phyloP scores from a whole-genome alignment of 2,113 vertebrate species.

The Onychostruthus taczanowskii region DNA sequence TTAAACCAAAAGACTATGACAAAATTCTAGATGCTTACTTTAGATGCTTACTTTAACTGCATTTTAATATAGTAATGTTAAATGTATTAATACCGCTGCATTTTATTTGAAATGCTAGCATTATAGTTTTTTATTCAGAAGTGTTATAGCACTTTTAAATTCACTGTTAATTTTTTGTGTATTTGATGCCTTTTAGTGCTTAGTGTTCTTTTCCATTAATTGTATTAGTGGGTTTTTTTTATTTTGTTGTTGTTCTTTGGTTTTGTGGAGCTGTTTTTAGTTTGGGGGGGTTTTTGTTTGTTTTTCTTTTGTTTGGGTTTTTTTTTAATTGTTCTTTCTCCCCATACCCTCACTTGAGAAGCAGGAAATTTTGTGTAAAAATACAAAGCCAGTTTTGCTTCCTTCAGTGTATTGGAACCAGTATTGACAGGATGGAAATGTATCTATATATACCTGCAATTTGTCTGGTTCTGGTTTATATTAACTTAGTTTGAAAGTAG shows the following conservation, averaged over 20 bases:
- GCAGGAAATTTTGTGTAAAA: not conserved
- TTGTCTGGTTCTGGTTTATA: not conserved
- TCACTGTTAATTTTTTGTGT: not conserved
- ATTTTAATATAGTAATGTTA: not conserved
- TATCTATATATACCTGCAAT: not conserved
- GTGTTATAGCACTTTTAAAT: not conserved
- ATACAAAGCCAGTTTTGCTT: not conserved
- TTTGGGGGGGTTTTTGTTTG: not conserved
- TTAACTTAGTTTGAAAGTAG: not conserved
- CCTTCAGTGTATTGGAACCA: fast-evolving
- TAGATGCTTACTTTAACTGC: not conserved
- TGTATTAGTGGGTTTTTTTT: not conserved
- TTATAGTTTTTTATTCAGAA: not conserved
- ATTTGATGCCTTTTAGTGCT: not conserved
- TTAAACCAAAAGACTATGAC: not conserved
- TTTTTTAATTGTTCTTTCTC: not conserved
- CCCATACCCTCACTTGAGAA: not conserved
- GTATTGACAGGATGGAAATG: not conserved
- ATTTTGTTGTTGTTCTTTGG: not conserved
- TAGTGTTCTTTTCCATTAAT: not conserved
- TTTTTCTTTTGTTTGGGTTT: not conserved
- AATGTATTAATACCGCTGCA: not conserved
- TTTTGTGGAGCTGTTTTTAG: not conserved
- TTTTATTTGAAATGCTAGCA: not conserved
- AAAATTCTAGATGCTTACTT: not conserved